These are phyloP conservation scores for Leucophenga varia DNA, from an alignment of 1,140 invertebrate species.

Conservation along the genomic window DNA sequence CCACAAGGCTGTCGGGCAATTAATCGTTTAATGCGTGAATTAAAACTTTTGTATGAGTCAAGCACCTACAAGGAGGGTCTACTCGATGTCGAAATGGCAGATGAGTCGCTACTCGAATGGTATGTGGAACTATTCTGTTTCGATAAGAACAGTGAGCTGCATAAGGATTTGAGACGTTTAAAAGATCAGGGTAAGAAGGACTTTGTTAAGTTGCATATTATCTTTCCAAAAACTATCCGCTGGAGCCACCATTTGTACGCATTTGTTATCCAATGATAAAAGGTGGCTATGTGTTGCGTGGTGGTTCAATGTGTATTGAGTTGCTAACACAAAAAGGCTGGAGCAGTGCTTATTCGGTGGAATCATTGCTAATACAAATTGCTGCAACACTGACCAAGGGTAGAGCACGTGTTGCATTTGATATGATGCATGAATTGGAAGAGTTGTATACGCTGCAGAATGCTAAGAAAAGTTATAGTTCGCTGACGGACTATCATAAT, in stretches of 20 bases:
- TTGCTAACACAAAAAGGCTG: too few species aligned
- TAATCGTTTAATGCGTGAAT: constrained; percentile 98
- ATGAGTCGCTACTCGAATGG: constrained; percentile 98
- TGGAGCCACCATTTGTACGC: constrained; percentile 95
- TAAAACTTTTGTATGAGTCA: constrained; percentile 93
- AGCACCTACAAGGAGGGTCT: constrained; percentile 91
- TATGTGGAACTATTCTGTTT: constrained; percentile 92
- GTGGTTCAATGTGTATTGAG: constrained; percentile 98
- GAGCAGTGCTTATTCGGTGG: too few species aligned
- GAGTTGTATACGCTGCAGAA: too few species aligned
- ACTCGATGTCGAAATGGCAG: constrained; percentile 85
- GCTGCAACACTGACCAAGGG: too few species aligned
- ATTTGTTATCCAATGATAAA: constrained; percentile 95
- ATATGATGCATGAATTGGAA: too few species aligned
- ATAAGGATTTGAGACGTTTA: constrained; percentile 85
- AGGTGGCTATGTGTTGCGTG: constrained; percentile 74
- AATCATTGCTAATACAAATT: too few species aligned
- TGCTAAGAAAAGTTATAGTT: too few species aligned
- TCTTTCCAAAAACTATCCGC: constrained; percentile 96
- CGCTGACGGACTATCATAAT: too few species aligned
- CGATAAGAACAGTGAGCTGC: constrained; percentile 92
- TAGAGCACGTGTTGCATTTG: too few species aligned
- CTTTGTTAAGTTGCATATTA: constrained; percentile 90
- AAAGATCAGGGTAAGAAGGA: constrained; percentile 97
- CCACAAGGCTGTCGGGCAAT: too few species aligned